Conservation (phyloP, 2,888 invertebrate species). For the Prosapia bicincta region DNA sequence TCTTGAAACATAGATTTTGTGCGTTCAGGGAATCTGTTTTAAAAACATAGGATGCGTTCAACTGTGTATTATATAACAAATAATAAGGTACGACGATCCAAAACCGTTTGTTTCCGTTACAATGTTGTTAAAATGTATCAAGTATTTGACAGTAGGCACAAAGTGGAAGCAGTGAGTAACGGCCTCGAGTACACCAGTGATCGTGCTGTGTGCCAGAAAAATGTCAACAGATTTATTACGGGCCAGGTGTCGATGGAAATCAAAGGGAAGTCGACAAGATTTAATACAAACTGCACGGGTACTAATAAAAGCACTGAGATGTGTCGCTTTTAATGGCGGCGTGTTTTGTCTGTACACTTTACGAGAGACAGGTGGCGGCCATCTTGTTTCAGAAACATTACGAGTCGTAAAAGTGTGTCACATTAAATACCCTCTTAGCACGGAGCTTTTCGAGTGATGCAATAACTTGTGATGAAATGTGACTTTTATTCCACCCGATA, state of each 20-base stretch:
- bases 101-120: neutral
- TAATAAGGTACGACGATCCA: too few species aligned
- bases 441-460: conserved; percentile 10
- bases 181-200: neutral
- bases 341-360: conserved; percentile 21
- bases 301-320: conserved; percentile 7
- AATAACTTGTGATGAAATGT: conserved; percentile 21
- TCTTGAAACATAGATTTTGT: too few species aligned
- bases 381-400: conserved; percentile 24
- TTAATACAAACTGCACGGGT: conserved; percentile 8
- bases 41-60: too few species aligned
- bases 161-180: neutral
- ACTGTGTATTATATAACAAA: too few species aligned
- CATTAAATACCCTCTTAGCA: conserved; percentile 18
- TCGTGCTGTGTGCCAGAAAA: neutral
- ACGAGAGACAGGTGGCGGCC: conserved; percentile 22
- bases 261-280: conserved; percentile 5
- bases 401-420: conserved; percentile 24
- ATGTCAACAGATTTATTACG: conserved; percentile 3
- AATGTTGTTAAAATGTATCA: neutral
- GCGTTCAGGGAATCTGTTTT: too few species aligned
- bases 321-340: neutral
- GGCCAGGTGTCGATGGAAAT: conserved; percentile 9
- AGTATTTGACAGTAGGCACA: neutral
- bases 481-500: conserved; percentile 18